phyloP scores from a whole-genome alignment of 2,888 invertebrate genomes.

The Phytoseiulus persimilis region DNA sequence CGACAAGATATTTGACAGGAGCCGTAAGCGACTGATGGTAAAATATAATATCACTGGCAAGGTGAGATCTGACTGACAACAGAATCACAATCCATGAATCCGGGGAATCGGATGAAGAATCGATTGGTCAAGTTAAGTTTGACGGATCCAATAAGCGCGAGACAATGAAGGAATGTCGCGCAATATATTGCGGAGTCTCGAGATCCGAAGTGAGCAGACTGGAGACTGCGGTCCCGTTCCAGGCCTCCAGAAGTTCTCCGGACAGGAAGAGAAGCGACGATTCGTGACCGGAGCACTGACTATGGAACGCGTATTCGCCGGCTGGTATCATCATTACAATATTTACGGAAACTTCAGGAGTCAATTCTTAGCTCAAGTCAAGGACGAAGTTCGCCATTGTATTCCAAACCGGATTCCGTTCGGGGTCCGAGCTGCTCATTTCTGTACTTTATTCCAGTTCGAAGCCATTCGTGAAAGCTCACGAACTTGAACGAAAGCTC shows the following conservation, averaged over 20 bases:
- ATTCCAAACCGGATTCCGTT: background rate
- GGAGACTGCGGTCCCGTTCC: too few relatives aligned
- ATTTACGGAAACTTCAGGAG: background rate
- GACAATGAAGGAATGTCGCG: too few relatives aligned
- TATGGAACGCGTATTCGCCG: background rate
- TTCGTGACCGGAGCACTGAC: background rate
- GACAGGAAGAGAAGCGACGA: background rate
- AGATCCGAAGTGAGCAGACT: too few relatives aligned
- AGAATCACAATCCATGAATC: too few relatives aligned
- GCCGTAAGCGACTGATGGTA: background rate
- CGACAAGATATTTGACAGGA: background rate
- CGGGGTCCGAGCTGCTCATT: background rate
- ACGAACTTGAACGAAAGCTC: background rate
- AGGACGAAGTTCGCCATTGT: background rate
- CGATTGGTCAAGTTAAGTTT: too few relatives aligned
- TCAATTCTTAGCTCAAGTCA: background rate
- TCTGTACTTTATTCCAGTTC: background rate
- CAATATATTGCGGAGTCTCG: too few relatives aligned
- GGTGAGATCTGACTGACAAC: background rate
- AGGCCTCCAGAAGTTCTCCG: background rate
- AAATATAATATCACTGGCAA: background rate
- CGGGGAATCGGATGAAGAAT: too few relatives aligned
- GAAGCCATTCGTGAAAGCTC: background rate
- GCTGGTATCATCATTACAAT: background rate
- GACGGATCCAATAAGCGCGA: too few relatives aligned